Percentiles rank a stretch among this genome's conserved stretches.
Conservation (phyloP, 2,888 invertebrate genomes). For the Hyposoter dolosus region DNA sequence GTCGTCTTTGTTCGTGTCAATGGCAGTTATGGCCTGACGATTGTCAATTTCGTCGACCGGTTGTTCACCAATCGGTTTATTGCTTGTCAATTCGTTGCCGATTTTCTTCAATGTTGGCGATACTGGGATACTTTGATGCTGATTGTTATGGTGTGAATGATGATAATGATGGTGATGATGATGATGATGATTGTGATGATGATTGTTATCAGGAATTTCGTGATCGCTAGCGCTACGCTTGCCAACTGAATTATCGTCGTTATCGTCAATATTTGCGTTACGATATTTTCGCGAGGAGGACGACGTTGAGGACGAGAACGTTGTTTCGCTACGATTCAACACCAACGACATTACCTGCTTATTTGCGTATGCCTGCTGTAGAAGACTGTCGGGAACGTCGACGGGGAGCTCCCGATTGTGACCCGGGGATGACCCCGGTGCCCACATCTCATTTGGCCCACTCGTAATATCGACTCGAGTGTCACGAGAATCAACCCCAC, state of each 20-base stretch:
- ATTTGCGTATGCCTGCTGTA: conserved; percentile 84
- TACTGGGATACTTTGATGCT: conserved; percentile 55
- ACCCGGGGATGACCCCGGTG: conserved; percentile 85
- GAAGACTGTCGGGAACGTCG: conserved; percentile 95
- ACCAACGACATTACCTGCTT: conserved; percentile 84
- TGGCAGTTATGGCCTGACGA: conserved; percentile 75
- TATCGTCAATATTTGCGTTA: conserved; percentile 84
- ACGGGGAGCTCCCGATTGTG: conserved; percentile 99
- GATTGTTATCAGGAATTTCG: conserved; percentile 68
- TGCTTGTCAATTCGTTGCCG: conserved; percentile 84
- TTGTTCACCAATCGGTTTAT: conserved; percentile 85
- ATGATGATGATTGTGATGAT: conserved; percentile 66
- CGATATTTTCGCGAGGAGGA: conserved; percentile 74
- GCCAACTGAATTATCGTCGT: conserved; percentile 84
- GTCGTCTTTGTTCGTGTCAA: conserved; percentile 76
- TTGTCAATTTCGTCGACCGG: conserved; percentile 74
- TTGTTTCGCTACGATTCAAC: conserved; percentile 68
- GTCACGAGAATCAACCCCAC: conserved; percentile 77
- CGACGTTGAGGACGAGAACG: conserved; percentile 53
- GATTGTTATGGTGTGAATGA: conserved; percentile 80
- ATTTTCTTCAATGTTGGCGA: conserved; percentile 71
- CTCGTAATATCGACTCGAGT: conserved; percentile 81
- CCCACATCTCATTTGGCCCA: conserved; percentile 86
- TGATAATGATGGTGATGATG: conserved; percentile 77
- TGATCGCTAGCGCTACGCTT: conserved; percentile 83